A percentile compares a stretch with the other conserved stretches of the same genome.
These are phyloP conservation scores for Oryzias celebensis DNA, from an alignment of 2,113 vertebrate species.

Conservation along the genomic window DNA sequence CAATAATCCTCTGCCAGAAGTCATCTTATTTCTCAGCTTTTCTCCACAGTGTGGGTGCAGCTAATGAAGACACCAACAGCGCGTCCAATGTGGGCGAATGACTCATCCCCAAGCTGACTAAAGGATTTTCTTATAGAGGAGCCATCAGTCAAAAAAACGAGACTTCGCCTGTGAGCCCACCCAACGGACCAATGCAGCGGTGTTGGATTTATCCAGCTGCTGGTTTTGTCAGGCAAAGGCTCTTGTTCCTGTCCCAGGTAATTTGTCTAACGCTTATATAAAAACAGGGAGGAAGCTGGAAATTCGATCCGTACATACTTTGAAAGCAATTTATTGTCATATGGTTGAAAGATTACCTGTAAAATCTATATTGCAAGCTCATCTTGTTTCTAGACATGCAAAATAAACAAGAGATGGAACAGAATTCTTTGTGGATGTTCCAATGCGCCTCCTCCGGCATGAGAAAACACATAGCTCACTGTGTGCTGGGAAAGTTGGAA, in stretches of 20 bases:
- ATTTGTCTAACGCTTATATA: conserved; percentile 10
- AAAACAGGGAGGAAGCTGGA: conserved; percentile 1
- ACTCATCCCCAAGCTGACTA: conserved; percentile 56
- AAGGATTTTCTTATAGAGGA: conserved; percentile 39
- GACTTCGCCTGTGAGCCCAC: conserved; percentile 46
- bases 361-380: conserved; percentile 20
- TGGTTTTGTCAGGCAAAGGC: conserved; percentile 15
- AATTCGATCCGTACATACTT: conserved; percentile 20
- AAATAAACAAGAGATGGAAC: conserved; percentile 35
- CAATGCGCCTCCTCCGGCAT: conserved; percentile 9
- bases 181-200: conserved; percentile 15
- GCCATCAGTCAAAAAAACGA: conserved; percentile 51
- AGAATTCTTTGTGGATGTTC: conserved; percentile 26
- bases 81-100: conserved; percentile 34
- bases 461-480: conserved; percentile 21
- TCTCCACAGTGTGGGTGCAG: conserved; percentile 29
- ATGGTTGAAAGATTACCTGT: conserved; percentile 24
- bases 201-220: conserved; percentile 55
- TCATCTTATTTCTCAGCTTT: not conserved
- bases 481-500: conserved; percentile 34
- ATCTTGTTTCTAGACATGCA: conserved; percentile 40
- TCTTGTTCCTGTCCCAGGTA: conserved; percentile 50
- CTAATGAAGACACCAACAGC: conserved; percentile 51
- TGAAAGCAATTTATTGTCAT: conserved; percentile 20
- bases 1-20: conserved; percentile 7